Percentiles rank a stretch among this genome's conserved stretches.
Conservation (phyloP, 2,113 vertebrate genomes). For the Capra hircus region DNA sequence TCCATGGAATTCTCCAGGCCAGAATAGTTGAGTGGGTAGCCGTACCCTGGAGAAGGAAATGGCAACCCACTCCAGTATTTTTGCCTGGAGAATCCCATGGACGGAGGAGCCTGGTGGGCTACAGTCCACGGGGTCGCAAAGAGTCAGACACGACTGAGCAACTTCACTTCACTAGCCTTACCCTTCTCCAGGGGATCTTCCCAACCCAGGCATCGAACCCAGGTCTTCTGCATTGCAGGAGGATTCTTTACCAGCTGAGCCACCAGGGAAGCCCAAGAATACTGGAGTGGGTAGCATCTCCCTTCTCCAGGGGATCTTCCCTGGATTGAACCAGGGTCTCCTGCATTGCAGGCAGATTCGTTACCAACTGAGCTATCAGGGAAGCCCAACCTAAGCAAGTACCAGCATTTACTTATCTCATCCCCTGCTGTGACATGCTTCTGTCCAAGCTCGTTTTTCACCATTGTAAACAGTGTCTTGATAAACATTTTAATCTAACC, state of each 20-base stretch:
- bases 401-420: neutral
- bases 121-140: too few relatives aligned
- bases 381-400: neutral
- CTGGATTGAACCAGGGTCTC: neutral
- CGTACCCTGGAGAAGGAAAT: neutral
- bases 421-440: neutral
- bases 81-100: too few relatives aligned
- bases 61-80: too few relatives aligned
- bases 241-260: neutral
- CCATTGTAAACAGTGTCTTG: neutral
- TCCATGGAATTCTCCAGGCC: neutral
- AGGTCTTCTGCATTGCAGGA: neutral
- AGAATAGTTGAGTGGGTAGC: neutral
- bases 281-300: neutral
- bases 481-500: neutral
- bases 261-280: neutral
- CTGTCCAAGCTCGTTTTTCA: neutral
- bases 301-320: neutral
- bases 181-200: neutral
- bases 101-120: too few relatives aligned
- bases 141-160: too few relatives aligned
- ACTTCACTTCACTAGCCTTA: neutral
- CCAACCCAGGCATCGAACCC: neutral
- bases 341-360: neutral
- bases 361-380: neutral